Conservation (phyloP, 2,888 invertebrate genomes). For the Aporophyla nigra region DNA sequence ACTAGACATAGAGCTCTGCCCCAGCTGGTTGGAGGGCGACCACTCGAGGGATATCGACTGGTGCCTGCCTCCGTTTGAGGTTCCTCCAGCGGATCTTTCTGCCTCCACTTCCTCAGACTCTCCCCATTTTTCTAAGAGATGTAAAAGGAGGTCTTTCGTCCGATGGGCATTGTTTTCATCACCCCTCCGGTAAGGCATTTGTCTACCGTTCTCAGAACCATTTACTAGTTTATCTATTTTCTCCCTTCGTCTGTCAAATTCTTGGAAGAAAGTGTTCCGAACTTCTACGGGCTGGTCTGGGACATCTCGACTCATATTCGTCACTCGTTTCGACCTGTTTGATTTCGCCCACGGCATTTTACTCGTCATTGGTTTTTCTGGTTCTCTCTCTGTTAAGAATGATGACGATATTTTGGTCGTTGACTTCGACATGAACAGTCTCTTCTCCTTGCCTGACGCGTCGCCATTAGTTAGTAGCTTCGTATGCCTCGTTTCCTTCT, state of each 20-base stretch:
- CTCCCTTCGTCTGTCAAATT: conserved; percentile 87
- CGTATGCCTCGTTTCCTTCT: conserved; percentile 80
- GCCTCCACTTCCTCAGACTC: conserved; percentile 89
- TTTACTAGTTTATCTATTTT: conserved; percentile 87
- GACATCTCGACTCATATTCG: conserved; percentile 93
- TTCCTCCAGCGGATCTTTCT: conserved; percentile 89
- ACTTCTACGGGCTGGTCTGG: conserved; percentile 92
- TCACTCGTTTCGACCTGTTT: conserved; percentile 91
- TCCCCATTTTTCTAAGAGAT: conserved; percentile 95
- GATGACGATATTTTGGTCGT: conserved; percentile 83
- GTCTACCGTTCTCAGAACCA: conserved; percentile 84
- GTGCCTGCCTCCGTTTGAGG: conserved; percentile 88
- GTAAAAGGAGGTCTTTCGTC: conserved; percentile 94
- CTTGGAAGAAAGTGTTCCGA: conserved; percentile 89
- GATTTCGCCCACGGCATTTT: conserved; percentile 90
- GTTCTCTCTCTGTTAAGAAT: conserved; percentile 84
- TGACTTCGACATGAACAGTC: conserved; percentile 85
- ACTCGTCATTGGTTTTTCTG: conserved; percentile 87
- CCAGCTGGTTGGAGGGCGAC: conserved; percentile 93
- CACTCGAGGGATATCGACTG: conserved; percentile 95
- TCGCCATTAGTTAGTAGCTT: conserved; percentile 83
- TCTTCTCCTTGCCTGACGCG: conserved; percentile 78
- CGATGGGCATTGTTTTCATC: conserved; percentile 92
- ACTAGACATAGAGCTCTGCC: conserved; percentile 95
- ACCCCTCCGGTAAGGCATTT: conserved; percentile 87